Evolutionary conservation across 2,797 vertebrate species (phyloP).

Genomic region (Peromyscus nudipes): DNA sequence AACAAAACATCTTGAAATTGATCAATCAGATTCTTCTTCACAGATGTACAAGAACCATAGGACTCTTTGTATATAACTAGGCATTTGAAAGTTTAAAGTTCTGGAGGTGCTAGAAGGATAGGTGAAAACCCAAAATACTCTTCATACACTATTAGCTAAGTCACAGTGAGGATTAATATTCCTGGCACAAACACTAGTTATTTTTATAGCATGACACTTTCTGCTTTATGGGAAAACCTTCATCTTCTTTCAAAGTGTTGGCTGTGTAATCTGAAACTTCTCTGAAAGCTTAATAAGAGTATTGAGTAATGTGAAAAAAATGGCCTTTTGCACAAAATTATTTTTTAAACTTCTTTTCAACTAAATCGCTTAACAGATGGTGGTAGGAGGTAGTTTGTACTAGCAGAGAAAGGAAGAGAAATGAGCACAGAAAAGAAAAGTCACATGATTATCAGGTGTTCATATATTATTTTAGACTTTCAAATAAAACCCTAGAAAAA

Average conservation of each 20-base stretch:
- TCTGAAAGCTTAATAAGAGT: background rate
- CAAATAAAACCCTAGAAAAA: slow-evolving; percentile 41
- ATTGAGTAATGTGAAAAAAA: slow-evolving; percentile 33
- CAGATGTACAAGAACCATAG: background rate
- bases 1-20: background rate
- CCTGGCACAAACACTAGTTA: background rate
- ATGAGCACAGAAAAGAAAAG: slow-evolving; percentile 45
- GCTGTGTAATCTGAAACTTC: slow-evolving; percentile 47
- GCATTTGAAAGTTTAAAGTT: slow-evolving; percentile 14
- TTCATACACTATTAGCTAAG: slow-evolving; percentile 22
- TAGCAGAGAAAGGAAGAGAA: slow-evolving; percentile 13
- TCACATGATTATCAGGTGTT: background rate
- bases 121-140: background rate
- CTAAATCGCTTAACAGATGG: slow-evolving; percentile 36
- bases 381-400: background rate
- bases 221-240: slow-evolving; percentile 8
- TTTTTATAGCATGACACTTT: slow-evolving; percentile 23
- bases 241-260: slow-evolving; percentile 47
- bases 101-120: background rate
- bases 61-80: background rate
- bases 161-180: background rate
- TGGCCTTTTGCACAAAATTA: slow-evolving; percentile 33
- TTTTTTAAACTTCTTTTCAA: slow-evolving; percentile 43
- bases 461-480: slow-evolving; percentile 12
- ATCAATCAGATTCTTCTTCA: background rate